Conservation (phyloP, 2,888 invertebrate genomes). For the Dryococelus australis region DNA sequence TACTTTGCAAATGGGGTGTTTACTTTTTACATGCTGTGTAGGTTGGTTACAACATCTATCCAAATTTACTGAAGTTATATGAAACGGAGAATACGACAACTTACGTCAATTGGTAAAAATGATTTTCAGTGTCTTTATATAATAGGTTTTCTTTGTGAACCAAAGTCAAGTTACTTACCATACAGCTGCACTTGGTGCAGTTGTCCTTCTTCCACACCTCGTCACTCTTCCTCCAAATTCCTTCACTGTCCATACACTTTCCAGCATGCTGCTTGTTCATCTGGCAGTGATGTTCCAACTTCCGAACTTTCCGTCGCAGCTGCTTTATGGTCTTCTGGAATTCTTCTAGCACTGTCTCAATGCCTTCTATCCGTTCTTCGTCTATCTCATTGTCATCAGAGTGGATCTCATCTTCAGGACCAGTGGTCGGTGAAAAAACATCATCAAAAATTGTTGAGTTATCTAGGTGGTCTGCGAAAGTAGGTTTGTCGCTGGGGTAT, state of each 20-base stretch:
- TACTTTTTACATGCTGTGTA: too few relatives aligned
- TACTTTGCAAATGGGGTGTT: too few relatives aligned
- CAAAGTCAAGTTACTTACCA: constrained; percentile 50
- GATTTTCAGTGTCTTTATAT: too few relatives aligned
- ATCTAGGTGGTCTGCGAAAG: constrained; percentile 24
- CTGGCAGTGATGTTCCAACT: constrained; percentile 56
- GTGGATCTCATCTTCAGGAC: not conserved
- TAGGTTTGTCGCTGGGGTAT: constrained; percentile 47
- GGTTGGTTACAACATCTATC: too few relatives aligned
- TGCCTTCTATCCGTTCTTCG: constrained; percentile 61
- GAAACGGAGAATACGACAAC: too few relatives aligned
- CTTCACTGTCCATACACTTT: constrained; percentile 57
- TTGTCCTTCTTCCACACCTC: constrained; percentile 61
- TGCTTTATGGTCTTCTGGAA: constrained; percentile 64
- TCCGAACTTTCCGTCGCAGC: constrained; percentile 61
- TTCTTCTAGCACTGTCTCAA: constrained; percentile 63
- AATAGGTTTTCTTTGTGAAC: too few relatives aligned
- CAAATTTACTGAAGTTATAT: too few relatives aligned
- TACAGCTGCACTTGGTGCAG: constrained; percentile 62
- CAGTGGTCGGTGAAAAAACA: not conserved
- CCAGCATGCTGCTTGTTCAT: constrained; percentile 52
- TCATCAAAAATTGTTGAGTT: not conserved
- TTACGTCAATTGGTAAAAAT: too few relatives aligned
- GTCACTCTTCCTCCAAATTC: constrained; percentile 58
- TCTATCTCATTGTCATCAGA: constrained; percentile 55